Percentiles rank a stretch among this genome's conserved stretches.
phyloP scores from a whole-genome alignment of 2,113 vertebrate genomes.

The Tetrax tetrax region DNA sequence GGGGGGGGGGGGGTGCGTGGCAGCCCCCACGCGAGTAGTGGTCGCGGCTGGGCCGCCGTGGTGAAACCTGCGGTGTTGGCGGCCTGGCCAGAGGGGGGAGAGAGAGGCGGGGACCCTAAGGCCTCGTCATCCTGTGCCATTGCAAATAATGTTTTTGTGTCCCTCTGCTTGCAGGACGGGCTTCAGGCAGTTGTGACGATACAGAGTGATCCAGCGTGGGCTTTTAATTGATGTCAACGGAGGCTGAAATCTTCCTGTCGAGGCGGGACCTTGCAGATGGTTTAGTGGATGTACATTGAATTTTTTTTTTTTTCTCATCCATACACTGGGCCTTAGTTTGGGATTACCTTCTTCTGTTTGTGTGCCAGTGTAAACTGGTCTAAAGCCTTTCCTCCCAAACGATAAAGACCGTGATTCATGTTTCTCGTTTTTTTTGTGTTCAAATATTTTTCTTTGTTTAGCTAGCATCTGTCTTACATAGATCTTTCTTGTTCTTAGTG shows the following conservation, averaged over 20 bases:
- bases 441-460: neutral
- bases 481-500: fast-evolving
- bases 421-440: neutral
- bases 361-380: neutral
- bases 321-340: neutral
- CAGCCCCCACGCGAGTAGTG: no score
- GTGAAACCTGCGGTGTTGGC: no score
- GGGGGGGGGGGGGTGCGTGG: fast-evolving
- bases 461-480: neutral
- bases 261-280: neutral
- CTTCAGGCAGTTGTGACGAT: neutral
- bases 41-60: no score
- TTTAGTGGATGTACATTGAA: neutral
- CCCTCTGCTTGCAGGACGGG: neutral
- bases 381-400: neutral
- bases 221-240: fast-evolving
- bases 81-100: no score
- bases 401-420: neutral
- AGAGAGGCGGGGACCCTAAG: fast-evolving
- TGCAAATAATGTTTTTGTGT: neutral
- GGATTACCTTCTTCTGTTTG: neutral
- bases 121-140: fast-evolving
- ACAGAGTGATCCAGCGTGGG: neutral
- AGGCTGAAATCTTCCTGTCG: neutral
- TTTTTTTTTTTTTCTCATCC: neutral